Base-by-base conservation (phyloP, 2,888 invertebrate genomes). In the Lithophane socia region DNA sequence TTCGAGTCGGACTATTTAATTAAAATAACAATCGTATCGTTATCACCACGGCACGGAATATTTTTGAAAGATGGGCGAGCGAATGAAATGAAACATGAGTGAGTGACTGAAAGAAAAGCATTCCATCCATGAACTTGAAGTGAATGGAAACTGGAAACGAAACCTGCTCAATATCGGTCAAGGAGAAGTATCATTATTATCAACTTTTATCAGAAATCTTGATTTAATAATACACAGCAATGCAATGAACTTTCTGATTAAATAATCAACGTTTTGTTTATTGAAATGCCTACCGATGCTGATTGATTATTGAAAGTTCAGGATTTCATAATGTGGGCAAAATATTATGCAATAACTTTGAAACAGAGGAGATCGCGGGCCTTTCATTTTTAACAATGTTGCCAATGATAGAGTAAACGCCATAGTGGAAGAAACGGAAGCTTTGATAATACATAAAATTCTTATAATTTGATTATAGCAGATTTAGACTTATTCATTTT, bases 11-110 rank as follows among this genome's bases (percentile, higher is more conserved):
- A 69, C 75, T 82, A 78, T 85, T 73, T 75, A 81, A 79, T 75
- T 78, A 78, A 79, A 81, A 70, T 86, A 85, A 77, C 79, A 87
- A 81, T 85, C 84, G 86, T 86, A 82, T 90, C 86, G 83, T 80
- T 86, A 87, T 63, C 75, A 86, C 84, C 87, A 89, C 87, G 76
- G 84, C 84, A 83, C 82, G 84, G 58, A 87, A 83, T 82, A 86
- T 82, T 84, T 85, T 88, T 88, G 79, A 81, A 83, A 86, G 85
- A 80, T 71, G 63, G 70, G 68, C 63, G 87, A 80, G 73, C 73
- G 82, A 77, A 69, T 64, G 79, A 85, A 69, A 29, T 61, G 70
- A 54, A 80, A 79, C n/a, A 37, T 83, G 84, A 80, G 64, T 80
- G 80, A 73, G 24, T 79, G 80, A 80, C 79, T 80, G 82, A 82